A percentile compares a stretch with the other conserved stretches of the same genome.
Conservation (phyloP, 2,113 vertebrate species). For the Nothobranchius kuhntae region DNA sequence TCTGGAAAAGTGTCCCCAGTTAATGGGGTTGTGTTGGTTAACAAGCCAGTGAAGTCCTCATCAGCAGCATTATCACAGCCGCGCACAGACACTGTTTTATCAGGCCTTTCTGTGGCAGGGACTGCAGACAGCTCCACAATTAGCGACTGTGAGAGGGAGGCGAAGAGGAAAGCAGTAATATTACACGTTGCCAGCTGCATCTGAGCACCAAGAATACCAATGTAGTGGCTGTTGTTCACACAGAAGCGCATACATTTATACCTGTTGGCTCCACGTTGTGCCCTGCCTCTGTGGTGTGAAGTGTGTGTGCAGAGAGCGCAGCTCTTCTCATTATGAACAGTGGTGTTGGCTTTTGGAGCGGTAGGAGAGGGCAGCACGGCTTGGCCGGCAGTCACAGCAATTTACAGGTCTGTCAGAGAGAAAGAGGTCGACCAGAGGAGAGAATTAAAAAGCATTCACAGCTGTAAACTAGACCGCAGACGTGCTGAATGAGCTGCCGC, state of each 20-base stretch:
- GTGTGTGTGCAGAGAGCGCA: conserved; percentile 33
- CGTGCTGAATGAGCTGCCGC: conserved; percentile 24
- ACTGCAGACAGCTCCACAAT: conserved; percentile 50
- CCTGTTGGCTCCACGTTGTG: conserved; percentile 25
- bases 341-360: conserved; percentile 47
- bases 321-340: conserved; percentile 53
- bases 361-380: conserved; percentile 45
- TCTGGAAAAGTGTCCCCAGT: conserved; percentile 45
- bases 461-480: conserved; percentile 47
- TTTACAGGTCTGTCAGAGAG: conserved; percentile 62
- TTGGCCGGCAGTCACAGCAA: conserved; percentile 55
- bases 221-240: conserved; percentile 17
- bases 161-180: conserved; percentile 44
- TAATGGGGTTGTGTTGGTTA: conserved; percentile 58
- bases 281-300: conserved; percentile 53
- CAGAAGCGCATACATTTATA: conserved; percentile 12
- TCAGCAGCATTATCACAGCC: conserved; percentile 42
- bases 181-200: conserved; percentile 54
- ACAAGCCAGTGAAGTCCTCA: conserved; percentile 45
- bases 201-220: conserved; percentile 45
- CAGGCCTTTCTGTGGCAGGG: conserved; percentile 35
- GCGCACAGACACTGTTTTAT: conserved; percentile 38
- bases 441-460: conserved; percentile 58
- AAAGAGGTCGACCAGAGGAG: conserved; percentile 53
- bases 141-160: conserved; percentile 40